Conservation (phyloP, 2,888 invertebrate species). For the Candidula unifasciata region DNA sequence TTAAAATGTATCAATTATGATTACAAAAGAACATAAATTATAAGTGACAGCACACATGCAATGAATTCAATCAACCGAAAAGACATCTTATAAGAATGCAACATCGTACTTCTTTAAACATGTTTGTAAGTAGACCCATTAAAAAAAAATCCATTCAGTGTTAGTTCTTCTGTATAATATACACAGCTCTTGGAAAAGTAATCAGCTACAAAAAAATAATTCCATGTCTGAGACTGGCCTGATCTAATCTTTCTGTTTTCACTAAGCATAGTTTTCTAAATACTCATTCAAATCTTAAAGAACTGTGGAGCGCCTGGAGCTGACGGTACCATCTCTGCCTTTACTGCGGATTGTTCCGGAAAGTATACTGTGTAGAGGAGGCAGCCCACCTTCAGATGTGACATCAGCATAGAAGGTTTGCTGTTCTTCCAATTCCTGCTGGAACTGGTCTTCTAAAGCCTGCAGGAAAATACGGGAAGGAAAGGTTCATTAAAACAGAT, state of each 20-base stretch:
- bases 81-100: background rate
- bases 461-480: constrained; percentile 74
- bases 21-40: too few relatives aligned
- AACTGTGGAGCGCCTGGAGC: constrained; percentile 70
- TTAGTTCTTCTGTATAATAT: background rate
- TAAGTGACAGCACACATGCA: too few relatives aligned
- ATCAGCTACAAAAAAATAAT: background rate
- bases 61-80: background rate
- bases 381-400: constrained; percentile 46
- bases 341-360: constrained; percentile 61
- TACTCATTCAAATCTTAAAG: constrained; percentile 53
- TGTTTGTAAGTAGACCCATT: background rate
- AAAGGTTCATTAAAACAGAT: background rate
- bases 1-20: too few relatives aligned
- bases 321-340: constrained; percentile 55
- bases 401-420: constrained; percentile 81
- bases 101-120: background rate
- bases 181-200: background rate
- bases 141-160: background rate
- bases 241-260: background rate
- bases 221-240: background rate
- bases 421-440: constrained; percentile 92
- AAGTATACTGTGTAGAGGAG: constrained; percentile 50
- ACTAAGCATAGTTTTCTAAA: background rate
- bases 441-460: constrained; percentile 95